Conservation (phyloP, 2,888 invertebrate genomes). For the Eugnorisma glareosa region DNA sequence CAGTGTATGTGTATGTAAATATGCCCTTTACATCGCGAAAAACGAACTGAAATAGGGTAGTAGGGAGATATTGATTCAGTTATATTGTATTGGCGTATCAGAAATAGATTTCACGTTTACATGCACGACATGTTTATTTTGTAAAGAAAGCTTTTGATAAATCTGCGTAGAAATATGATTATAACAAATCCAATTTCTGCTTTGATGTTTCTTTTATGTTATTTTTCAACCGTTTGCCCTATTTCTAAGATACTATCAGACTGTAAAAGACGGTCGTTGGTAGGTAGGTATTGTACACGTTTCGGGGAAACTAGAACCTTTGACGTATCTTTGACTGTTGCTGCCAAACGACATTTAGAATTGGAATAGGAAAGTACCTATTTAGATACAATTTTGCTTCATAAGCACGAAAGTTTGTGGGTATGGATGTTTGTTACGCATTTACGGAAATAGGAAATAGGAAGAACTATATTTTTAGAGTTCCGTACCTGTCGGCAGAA, state of each 20-base stretch:
- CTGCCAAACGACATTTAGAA: not conserved
- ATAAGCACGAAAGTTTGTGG: not conserved
- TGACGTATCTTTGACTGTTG: not conserved
- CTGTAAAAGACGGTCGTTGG: not conserved
- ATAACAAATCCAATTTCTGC: conserved; percentile 28
- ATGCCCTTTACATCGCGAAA: conserved; percentile 6
- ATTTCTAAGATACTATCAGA: not conserved
- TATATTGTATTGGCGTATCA: conserved; percentile 29
- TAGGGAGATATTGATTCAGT: conserved; percentile 33
- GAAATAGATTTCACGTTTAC: conserved; percentile 39
- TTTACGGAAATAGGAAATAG: not conserved
- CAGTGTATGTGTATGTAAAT: not conserved
- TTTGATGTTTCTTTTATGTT: conserved; percentile 25
- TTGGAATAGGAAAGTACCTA: not conserved
- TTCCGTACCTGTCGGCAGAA: too few species aligned
- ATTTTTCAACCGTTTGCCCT: conserved; percentile 6
- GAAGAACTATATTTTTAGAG: too few species aligned
- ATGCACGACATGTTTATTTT: conserved; percentile 28
- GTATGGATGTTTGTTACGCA: not conserved
- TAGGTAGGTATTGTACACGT: not conserved
- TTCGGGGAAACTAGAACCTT: not conserved
- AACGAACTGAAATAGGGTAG: not conserved
- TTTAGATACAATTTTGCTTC: not conserved
- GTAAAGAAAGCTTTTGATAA: conserved; percentile 31
- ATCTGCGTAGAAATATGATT: conserved; percentile 37